phyloP scores from a whole-genome alignment of 2,888 invertebrate genomes.

The Thera britannica region DNA sequence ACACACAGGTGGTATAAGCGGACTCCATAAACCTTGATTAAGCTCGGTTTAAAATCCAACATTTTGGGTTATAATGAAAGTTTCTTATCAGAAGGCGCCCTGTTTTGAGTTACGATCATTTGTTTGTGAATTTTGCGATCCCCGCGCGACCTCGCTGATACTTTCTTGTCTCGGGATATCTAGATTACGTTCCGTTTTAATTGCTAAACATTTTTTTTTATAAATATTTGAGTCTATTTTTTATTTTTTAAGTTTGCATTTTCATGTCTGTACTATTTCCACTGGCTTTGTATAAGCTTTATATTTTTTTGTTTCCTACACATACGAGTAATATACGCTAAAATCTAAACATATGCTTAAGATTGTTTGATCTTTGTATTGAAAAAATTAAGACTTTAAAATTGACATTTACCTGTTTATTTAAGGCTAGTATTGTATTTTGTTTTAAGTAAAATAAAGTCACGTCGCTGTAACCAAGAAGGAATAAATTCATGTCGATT shows the following conservation, averaged over 20 bases:
- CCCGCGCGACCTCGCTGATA: constrained; percentile 35
- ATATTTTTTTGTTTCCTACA: too few relatives aligned
- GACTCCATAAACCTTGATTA: constrained; percentile 76
- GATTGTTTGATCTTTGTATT: too few relatives aligned
- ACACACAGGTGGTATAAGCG: constrained; percentile 74
- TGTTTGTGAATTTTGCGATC: constrained; percentile 53
- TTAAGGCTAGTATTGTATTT: neutral
- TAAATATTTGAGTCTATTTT: too few relatives aligned
- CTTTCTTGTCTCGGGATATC: constrained; percentile 41
- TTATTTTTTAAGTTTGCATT: too few relatives aligned
- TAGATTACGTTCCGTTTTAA: constrained; percentile 35
- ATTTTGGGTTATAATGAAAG: constrained; percentile 80
- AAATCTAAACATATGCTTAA: too few relatives aligned
- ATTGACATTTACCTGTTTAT: too few relatives aligned
- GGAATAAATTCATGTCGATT: constrained; percentile 41
- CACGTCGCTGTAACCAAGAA: constrained; percentile 21
- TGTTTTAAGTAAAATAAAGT: neutral
- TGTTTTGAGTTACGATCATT: constrained; percentile 77
- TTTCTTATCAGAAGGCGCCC: constrained; percentile 79
- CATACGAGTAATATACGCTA: too few relatives aligned
- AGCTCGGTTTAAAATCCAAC: constrained; percentile 81
- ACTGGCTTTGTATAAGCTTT: too few relatives aligned
- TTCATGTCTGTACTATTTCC: too few relatives aligned
- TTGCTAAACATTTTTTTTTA: constrained; percentile 3
- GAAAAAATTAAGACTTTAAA: too few relatives aligned